Conservation (phyloP, 2,888 invertebrate species). For the Thumatha senex region DNA sequence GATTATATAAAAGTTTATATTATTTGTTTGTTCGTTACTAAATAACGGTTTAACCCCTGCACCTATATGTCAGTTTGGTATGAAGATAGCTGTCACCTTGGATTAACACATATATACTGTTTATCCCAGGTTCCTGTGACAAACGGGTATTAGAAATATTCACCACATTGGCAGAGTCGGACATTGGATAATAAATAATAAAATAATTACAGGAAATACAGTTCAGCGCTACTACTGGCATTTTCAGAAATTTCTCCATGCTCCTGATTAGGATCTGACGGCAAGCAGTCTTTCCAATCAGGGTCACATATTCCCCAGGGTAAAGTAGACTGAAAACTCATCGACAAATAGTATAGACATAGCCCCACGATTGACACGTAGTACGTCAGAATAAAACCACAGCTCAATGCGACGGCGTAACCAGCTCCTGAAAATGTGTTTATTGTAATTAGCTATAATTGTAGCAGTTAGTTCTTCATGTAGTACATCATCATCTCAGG, state of each 20-base stretch:
- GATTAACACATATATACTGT: no score
- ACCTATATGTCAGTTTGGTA: no score
- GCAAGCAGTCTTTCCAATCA: constrained; percentile 79
- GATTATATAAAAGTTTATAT: no score
- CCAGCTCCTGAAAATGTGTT: constrained; percentile 83
- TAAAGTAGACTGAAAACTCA: constrained; percentile 87
- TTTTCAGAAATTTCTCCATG: constrained; percentile 34
- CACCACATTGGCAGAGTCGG: no score
- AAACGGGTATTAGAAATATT: no score
- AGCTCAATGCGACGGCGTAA: constrained; percentile 85
- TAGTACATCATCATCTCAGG: no score
- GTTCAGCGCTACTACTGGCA: constrained; percentile 81
- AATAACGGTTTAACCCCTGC: no score
- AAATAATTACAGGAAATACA: constrained; percentile 67
- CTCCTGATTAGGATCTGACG: constrained; percentile 54
- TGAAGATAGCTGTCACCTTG: no score
- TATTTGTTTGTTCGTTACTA: no score
- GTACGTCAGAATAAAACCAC: constrained; percentile 87
- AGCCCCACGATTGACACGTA: constrained; percentile 90
- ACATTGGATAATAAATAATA: background rate
- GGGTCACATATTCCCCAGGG: constrained; percentile 89
- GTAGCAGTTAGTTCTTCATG: no score
- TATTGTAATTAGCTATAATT: no score
- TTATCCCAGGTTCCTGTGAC: no score
- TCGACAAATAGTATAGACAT: constrained; percentile 88